Base-by-base conservation (phyloP, 2,888 invertebrate genomes). In the Drosophila nigritarsus region DNA sequence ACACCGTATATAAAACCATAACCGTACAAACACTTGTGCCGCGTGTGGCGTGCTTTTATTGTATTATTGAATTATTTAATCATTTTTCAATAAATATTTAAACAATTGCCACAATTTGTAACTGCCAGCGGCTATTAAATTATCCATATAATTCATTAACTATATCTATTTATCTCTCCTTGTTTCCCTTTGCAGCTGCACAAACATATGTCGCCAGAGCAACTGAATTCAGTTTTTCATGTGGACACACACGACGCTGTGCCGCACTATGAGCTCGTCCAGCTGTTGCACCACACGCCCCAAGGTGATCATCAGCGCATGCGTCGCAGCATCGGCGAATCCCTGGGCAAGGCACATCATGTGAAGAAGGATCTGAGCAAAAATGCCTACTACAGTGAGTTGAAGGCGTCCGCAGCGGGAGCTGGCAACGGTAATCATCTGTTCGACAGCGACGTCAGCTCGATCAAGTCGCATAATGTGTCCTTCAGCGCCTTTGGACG, bases 181-280 rank as follows among this genome's bases (percentile, higher is more conserved):
- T 53, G 18, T 49, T 8, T 59, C 24, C 36, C 32, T 24, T 29
- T 15, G 51, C 63, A 98, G 97, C 95, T 97, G 92, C 98, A 98
- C 95, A 96, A 96, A 94, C 96, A 96, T 92, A 98, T 98, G 98
- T 96, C 96, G 83, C 93, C 95, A 91, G 96, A 96, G 75, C 97
- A 98, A 94, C 94, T 97, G 91, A 95, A 95, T 92, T 95, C 95
- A 91, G 95, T 97, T 78, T 98, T 98, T 94, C 97, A 98, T 93
- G 96, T 97, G 85, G 96, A 96, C 73, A 74, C 75, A 65, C 75
- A 80, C 53, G 95, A 95, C 87, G 94, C 95, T 92, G 97, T 98
- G 89, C 98, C 98, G 76, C 94, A 96, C 83, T 98, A 98, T 93
- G 97, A 98, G 94, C 94, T 97, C 86, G 95, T 98, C 63, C 95